Evolutionary conservation across 2,888 invertebrate species (phyloP).

Genomic region (Calameuta pallipes): DNA sequence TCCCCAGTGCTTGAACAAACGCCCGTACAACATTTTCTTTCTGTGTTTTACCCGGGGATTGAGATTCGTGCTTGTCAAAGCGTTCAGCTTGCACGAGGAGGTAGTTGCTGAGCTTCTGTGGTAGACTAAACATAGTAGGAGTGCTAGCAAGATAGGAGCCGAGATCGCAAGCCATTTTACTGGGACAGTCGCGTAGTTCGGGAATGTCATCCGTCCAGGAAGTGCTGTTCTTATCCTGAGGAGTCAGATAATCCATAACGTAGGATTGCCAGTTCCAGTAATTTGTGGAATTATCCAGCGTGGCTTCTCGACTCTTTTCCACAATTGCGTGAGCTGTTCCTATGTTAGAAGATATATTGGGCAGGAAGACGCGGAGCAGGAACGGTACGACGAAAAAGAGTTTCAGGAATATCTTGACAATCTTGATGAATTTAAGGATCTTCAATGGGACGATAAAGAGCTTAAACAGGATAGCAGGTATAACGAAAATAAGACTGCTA

Average conservation of each 20-base stretch:
- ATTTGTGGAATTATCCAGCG: background rate
- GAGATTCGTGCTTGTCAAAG: slow-evolving; percentile 12
- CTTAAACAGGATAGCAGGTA: slow-evolving; percentile 38
- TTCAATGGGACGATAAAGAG: slow-evolving; percentile 37
- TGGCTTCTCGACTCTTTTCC: slow-evolving; percentile 10
- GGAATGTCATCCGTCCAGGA: slow-evolving; percentile 12
- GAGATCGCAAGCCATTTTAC: slow-evolving; percentile 39
- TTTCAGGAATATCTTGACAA: slow-evolving; percentile 39
- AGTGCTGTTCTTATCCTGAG: slow-evolving; percentile 12
- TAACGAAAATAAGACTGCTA: slow-evolving; percentile 31
- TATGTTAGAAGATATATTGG: slow-evolving; percentile 26
- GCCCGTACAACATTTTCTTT: slow-evolving; percentile 24
- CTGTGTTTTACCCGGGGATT: background rate
- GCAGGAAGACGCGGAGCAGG: slow-evolving; percentile 34
- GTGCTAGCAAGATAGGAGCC: slow-evolving; percentile 31
- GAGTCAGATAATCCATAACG: background rate
- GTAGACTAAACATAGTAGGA: slow-evolving; percentile 15
- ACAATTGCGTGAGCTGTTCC: background rate
- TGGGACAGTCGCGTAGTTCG: slow-evolving; percentile 35
- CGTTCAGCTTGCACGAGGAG: slow-evolving; percentile 24
- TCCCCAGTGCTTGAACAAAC: slow-evolving; percentile 36
- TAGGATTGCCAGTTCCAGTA: slow-evolving; percentile 2
- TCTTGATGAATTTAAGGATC: slow-evolving; percentile 38
- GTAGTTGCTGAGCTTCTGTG: slow-evolving; percentile 29
- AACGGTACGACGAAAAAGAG: slow-evolving; percentile 41